phyloP scores from a whole-genome alignment of 30 jellyfish, hydroid and myxozoan species.

The Aurelia aurita region DNA sequence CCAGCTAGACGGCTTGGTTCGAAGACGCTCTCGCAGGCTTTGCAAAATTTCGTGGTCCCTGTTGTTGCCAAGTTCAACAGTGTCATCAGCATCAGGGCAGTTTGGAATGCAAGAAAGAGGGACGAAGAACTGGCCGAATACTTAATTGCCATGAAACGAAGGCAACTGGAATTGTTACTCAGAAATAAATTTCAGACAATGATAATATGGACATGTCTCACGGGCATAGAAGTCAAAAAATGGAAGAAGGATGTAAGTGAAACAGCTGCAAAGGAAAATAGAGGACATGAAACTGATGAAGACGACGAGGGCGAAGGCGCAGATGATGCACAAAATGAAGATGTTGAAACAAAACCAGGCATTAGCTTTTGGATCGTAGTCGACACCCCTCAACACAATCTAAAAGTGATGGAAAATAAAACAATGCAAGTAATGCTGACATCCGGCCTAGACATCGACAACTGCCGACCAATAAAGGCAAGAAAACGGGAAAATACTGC shows the following conservation, averaged over 20 bases:
- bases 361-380: conserved; percentile 6
- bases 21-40: conserved; percentile 11
- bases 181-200: not conserved
- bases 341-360: not conserved
- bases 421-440: too few relatives aligned
- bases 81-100: not conserved
- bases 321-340: not conserved
- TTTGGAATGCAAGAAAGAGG: conserved; percentile 3
- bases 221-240: conserved; percentile 10
- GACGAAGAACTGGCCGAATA: conserved; percentile 14
- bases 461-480: too few relatives aligned
- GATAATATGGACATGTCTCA: conserved; percentile 3
- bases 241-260: not conserved
- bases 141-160: conserved; percentile 9
- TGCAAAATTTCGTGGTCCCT: conserved; percentile 14
- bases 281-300: not conserved
- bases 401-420: not conserved
- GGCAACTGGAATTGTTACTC: conserved; percentile 14
- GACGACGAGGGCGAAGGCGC: not conserved
- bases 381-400: not conserved
- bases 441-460: too few relatives aligned
- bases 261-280: not conserved
- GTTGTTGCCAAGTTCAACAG: not conserved
- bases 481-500: not conserved
- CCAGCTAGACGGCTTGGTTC: conserved; percentile 37